Conservation (phyloP, 2,888 invertebrate genomes). For the Prenolepis imparis region DNA sequence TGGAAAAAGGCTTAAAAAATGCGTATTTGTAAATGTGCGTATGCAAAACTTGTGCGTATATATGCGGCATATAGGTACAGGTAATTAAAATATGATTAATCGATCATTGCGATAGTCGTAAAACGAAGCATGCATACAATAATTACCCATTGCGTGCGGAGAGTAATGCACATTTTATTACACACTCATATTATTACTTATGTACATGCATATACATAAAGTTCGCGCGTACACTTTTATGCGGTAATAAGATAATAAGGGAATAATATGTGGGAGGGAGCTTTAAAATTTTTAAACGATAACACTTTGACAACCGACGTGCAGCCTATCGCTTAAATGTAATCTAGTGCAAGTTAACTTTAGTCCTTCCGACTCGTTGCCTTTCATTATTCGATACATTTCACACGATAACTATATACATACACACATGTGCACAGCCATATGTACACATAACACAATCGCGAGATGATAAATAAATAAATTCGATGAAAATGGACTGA, state of each 20-base stretch:
- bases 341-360: slow-evolving; percentile 47
- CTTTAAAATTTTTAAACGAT: slow-evolving; percentile 37
- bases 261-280: slow-evolving; percentile 16
- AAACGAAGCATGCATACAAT: not conserved
- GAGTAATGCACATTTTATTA: slow-evolving; percentile 8
- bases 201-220: not conserved
- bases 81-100: slow-evolving; percentile 24
- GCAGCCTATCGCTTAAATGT: slow-evolving; percentile 34
- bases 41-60: slow-evolving; percentile 63
- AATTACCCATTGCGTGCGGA: not conserved
- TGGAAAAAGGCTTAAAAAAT: slow-evolving; percentile 16
- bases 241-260: slow-evolving; percentile 18
- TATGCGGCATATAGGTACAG: slow-evolving; percentile 52
- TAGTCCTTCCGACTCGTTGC: slow-evolving; percentile 48
- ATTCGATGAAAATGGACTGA: slow-evolving; percentile 59
- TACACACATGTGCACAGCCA: slow-evolving; percentile 3
- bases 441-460: not conserved
- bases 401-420: not conserved
- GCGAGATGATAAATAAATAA: slow-evolving; percentile 35
- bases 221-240: slow-evolving; percentile 21
- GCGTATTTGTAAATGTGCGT: slow-evolving; percentile 65
- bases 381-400: slow-evolving; percentile 44
- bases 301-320: slow-evolving; percentile 19
- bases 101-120: slow-evolving; percentile 28
- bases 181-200: not conserved